Percentiles rank a stretch among this genome's conserved stretches.
Conservation (phyloP, 2,113 vertebrate species). For the Brachionichthys hirsutus region DNA sequence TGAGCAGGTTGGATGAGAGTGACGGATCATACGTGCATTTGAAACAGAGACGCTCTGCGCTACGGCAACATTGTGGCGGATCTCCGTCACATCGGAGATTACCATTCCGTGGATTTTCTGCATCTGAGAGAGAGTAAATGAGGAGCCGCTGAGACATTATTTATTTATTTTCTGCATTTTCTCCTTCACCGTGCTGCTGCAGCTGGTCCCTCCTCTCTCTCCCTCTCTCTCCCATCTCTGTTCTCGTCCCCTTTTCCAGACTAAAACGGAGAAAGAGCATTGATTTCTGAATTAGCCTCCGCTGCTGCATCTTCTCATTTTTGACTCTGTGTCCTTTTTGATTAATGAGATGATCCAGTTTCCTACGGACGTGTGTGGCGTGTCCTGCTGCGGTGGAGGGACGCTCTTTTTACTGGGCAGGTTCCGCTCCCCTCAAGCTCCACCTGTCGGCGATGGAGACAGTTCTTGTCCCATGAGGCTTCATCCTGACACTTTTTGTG, state of each 20-base stretch:
- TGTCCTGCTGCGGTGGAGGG: constrained; percentile 63
- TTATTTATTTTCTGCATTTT: constrained; percentile 77
- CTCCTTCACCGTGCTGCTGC: constrained; percentile 74
- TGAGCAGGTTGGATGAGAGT: constrained; percentile 64
- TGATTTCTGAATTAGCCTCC: constrained; percentile 57
- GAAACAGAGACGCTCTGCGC: constrained; percentile 47
- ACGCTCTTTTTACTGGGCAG: constrained; percentile 70
- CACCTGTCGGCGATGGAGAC: constrained; percentile 77
- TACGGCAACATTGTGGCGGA: constrained; percentile 45
- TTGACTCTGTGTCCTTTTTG: neutral
- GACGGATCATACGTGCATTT: constrained; percentile 39
- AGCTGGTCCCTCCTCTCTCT: constrained; percentile 63
- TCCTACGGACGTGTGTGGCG: constrained; percentile 60
- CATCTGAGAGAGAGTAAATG: constrained; percentile 50
- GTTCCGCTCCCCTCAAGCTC: constrained; percentile 71
- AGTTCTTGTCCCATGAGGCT: constrained; percentile 73
- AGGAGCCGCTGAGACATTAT: constrained; percentile 68
- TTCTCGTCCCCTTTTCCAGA: constrained; percentile 39
- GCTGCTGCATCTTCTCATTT: constrained; percentile 32
- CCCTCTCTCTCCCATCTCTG: constrained; percentile 31
- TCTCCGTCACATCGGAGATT: constrained; percentile 53
- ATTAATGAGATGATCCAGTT: constrained; percentile 69
- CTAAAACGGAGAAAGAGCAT: constrained; percentile 67
- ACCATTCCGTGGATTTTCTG: constrained; percentile 46
- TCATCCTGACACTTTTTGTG: constrained; percentile 47